These are phyloP conservation scores for Malachius bipustulatus DNA, from an alignment of 2,888 invertebrate genomes.

Conservation along the genomic window DNA sequence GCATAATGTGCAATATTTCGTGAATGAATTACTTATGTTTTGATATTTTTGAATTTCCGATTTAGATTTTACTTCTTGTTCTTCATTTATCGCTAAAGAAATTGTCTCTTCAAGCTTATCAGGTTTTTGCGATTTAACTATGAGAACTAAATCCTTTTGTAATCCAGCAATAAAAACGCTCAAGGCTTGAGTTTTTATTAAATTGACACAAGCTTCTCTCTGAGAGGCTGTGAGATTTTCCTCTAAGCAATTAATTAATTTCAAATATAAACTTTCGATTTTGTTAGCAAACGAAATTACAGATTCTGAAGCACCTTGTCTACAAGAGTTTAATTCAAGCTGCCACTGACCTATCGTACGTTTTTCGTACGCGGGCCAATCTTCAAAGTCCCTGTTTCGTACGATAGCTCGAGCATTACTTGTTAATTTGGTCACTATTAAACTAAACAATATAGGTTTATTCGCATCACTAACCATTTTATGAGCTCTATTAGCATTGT, in stretches of 20 bases:
- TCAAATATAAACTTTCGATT: conserved; percentile 20
- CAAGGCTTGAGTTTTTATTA: conserved; percentile 24
- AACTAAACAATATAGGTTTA: conserved; percentile 13
- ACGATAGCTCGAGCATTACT: conserved; percentile 17
- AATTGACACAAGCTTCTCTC: conserved; percentile 19
- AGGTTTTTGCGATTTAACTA: conserved; percentile 5
- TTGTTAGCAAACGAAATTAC: conserved; percentile 17
- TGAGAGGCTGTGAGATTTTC: conserved; percentile 12
- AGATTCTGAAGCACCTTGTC: conserved; percentile 18
- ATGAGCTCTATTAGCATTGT: conserved; percentile 13
- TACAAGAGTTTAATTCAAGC: conserved; percentile 22
- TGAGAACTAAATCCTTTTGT: conserved; percentile 3
- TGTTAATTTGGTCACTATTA: conserved; percentile 17
- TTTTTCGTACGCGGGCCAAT: conserved; percentile 20
- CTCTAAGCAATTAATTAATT: conserved; percentile 20
- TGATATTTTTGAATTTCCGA: conserved; percentile 4
- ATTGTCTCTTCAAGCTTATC: not conserved
- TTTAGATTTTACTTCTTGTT: conserved; percentile 5
- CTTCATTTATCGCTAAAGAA: not conserved
- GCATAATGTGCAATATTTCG: not conserved
- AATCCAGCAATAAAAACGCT: conserved; percentile 26
- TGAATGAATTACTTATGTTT: not conserved
- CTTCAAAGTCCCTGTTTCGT: conserved; percentile 16
- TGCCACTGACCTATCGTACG: conserved; percentile 23
- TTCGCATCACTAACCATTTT: conserved; percentile 13